These are phyloP conservation scores for Porites lutea DNA, from an alignment of 64 coral and sea anemone genomes.

Conservation along the genomic window DNA sequence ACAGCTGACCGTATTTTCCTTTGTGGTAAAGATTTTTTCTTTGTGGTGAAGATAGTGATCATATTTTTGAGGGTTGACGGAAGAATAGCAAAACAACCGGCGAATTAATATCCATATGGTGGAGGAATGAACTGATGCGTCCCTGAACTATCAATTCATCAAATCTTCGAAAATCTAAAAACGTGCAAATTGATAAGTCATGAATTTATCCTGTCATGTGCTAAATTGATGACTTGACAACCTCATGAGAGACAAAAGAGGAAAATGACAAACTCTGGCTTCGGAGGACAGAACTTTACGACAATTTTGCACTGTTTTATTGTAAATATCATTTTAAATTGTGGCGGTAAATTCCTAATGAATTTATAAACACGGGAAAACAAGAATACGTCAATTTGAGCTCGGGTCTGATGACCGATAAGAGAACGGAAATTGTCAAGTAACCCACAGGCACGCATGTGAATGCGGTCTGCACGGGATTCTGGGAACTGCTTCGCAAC, in stretches of 20 bases:
- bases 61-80: background rate
- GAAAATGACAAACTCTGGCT: background rate
- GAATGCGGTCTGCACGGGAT: background rate
- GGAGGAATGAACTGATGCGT: background rate
- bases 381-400: constrained; percentile 40
- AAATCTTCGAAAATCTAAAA: background rate
- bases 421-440: constrained; percentile 64
- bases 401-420: constrained; percentile 55
- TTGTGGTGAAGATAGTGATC: background rate
- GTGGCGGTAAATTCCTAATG: constrained; percentile 24
- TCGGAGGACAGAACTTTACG: background rate
- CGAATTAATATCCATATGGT: no score
- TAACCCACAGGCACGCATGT: constrained; percentile 25
- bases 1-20: background rate
- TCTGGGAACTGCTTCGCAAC: constrained; percentile 24
- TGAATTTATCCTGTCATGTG: background rate
- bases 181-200: constrained; percentile 18
- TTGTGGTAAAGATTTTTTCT: background rate
- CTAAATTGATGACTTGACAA: constrained; percentile 5
- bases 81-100: no score
- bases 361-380: constrained; percentile 21
- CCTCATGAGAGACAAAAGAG: background rate
- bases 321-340: background rate
- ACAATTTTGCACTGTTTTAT: background rate
- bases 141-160: constrained; percentile 12